A percentile compares a stretch with the other conserved stretches of the same genome.
Conservation (phyloP, 2,797 vertebrate species). For the Tiaroga cobitis region DNA sequence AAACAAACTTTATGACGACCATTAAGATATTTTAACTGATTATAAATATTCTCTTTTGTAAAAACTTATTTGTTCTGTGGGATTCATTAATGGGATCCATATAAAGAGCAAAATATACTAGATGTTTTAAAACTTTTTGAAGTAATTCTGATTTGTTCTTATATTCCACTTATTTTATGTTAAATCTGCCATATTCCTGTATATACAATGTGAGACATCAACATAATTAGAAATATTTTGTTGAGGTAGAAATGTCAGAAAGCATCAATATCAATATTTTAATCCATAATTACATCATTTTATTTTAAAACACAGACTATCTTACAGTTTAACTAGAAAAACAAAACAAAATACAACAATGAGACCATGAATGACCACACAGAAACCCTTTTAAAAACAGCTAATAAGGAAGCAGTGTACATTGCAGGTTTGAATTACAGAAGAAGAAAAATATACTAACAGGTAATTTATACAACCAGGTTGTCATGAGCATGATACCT, state of each 20-base stretch:
- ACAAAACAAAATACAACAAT: conserved; percentile 22
- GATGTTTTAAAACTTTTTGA: background rate
- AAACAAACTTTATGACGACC: background rate
- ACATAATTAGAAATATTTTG: too few relatives aligned
- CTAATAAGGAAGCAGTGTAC: conserved; percentile 59
- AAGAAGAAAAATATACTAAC: conserved; percentile 60
- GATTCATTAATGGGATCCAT: background rate
- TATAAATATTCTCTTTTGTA: background rate
- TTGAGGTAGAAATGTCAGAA: background rate
- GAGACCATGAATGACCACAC: conserved; percentile 50
- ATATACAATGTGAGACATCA: background rate
- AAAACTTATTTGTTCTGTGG: background rate
- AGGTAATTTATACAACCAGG: conserved; percentile 67
- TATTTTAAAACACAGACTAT: conserved; percentile 68
- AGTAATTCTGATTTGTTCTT: background rate
- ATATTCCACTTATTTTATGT: background rate
- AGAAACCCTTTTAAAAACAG: conserved; percentile 57
- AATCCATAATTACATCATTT: conserved; percentile 64
- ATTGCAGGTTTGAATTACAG: conserved; percentile 48
- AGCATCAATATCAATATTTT: conserved; percentile 58
- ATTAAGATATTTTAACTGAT: conserved; percentile 14
- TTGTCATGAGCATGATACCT: conserved; percentile 58
- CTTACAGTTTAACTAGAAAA: conserved; percentile 64
- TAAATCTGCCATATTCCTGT: background rate
- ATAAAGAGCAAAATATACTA: background rate